Evolutionary conservation across 2,113 vertebrate genomes (phyloP), one percentile per base, ranked within the genome.

Genomic region (Pungitius pungitius): DNA sequence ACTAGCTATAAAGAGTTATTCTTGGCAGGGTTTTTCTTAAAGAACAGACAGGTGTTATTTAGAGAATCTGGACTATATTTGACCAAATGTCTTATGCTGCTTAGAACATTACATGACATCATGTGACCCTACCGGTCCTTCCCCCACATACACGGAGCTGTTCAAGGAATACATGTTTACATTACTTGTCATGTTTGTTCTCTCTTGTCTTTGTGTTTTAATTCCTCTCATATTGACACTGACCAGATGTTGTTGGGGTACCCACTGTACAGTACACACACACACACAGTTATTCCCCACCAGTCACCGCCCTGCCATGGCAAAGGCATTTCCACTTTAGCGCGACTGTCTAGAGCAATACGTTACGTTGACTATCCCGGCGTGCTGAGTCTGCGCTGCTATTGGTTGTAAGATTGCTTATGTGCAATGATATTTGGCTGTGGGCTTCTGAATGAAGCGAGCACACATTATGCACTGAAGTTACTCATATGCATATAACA

Each of bases 391-490:
- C 68, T 71, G 73, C 37, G 37, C 68, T 81, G 80, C 87, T 60
- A 43, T 42, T 64, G 67, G 49, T 42, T 69, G 55, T 15, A 76
- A 80, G 69, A 79, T 69, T 62, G 73, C 27, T 59, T 66, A 43
- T 77, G 82, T 86, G 83, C 69, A 77, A 58, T 74, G 59, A 71
- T 81, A 55, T 69, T 78, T 73, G 69, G 73, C 67, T 83, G 64
- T 49, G 8, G 40, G 51, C 69, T 82, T 43, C 30, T 37, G 51
- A 69, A 73, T 79, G 63, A 78, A 81, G 78, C 22, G 15, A 75
- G 63, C 56, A 74, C 65, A 74, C 65, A 39, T 82, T 76, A 84
- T 87, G 88, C 91, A 89, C 89, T 92, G 88, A 77, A 55, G 73
- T 70, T 64, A 26, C 66, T 80, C 56, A 73, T 78, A 70, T 75